Conservation (phyloP, 2,888 invertebrate genomes). For the Andricus quercusramuli region DNA sequence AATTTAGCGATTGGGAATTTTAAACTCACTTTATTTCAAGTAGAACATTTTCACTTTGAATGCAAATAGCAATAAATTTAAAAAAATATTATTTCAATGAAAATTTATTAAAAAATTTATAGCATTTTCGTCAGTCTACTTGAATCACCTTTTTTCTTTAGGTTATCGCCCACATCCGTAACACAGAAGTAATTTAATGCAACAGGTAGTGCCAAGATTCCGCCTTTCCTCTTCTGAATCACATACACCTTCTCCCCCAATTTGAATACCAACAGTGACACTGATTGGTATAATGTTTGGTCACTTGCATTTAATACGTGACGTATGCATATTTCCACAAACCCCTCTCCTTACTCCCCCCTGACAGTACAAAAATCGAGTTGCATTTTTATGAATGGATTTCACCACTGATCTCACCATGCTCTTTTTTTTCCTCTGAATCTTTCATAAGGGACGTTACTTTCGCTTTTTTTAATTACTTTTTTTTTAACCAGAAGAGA, state of each 20-base stretch:
- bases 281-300: conserved; percentile 5
- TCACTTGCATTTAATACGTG: not conserved
- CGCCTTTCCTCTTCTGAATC: not conserved
- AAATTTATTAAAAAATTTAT: not conserved
- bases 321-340: not conserved
- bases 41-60: too few relatives aligned
- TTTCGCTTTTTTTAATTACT: not conserved
- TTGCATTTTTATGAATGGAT: conserved; percentile 19
- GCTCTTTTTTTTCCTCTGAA: conserved; percentile 7
- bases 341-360: not conserved
- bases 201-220: not conserved
- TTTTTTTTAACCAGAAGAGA: too few relatives aligned
- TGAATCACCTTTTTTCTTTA: not conserved
- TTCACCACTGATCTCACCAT: not conserved
- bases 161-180: not conserved
- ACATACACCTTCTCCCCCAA: not conserved
- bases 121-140: not conserved
- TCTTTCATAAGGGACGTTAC: conserved; percentile 23
- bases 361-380: not conserved
- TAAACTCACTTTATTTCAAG: too few relatives aligned
- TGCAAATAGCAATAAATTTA: too few relatives aligned
- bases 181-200: not conserved
- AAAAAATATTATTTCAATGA: too few relatives aligned
- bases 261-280: not conserved
- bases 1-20: too few relatives aligned